Evolutionary conservation across 2,797 vertebrate species (phyloP).

Genomic region (Eupleurogrammus muticus): DNA sequence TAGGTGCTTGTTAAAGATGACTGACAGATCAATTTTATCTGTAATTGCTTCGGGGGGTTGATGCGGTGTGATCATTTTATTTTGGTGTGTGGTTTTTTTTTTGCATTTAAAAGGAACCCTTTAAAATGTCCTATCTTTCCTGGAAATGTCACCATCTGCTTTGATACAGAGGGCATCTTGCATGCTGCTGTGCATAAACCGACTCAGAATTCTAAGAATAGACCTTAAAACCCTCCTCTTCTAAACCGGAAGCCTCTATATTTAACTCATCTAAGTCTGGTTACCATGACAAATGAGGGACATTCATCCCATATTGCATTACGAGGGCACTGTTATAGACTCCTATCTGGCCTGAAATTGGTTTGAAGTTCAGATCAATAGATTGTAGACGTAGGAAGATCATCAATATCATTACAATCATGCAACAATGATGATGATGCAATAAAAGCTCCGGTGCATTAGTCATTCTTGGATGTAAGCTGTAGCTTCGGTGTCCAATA

Average conservation of each 20-base stretch:
- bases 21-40: conserved; percentile 36
- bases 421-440: conserved; percentile 57
- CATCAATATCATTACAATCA: conserved; percentile 63
- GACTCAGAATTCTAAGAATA: conserved; percentile 79
- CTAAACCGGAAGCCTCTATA: conserved; percentile 81
- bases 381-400: conserved; percentile 52
- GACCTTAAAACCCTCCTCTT: conserved; percentile 75
- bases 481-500: conserved; percentile 37
- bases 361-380: conserved; percentile 72
- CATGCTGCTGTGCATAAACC: conserved; percentile 63
- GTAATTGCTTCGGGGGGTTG: conserved; percentile 16
- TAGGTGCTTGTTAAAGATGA: conserved; percentile 18
- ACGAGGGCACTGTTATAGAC: conserved; percentile 66
- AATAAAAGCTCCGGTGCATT: conserved; percentile 46
- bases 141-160: conserved; percentile 51
- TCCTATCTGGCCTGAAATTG: conserved; percentile 67
- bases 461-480: conserved; percentile 44
- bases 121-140: conserved; percentile 7
- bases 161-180: conserved; percentile 55
- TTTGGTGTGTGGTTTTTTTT: conserved; percentile 6
- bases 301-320: conserved; percentile 77
- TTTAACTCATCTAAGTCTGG: conserved; percentile 81
- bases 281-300: conserved; percentile 79
- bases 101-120: conserved; percentile 15
- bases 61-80: conserved; percentile 3